A percentile compares a stretch with the other conserved stretches of the same genome.
phyloP scores from a whole-genome alignment of 2,888 invertebrate species.

The Creontiades dilutus region DNA sequence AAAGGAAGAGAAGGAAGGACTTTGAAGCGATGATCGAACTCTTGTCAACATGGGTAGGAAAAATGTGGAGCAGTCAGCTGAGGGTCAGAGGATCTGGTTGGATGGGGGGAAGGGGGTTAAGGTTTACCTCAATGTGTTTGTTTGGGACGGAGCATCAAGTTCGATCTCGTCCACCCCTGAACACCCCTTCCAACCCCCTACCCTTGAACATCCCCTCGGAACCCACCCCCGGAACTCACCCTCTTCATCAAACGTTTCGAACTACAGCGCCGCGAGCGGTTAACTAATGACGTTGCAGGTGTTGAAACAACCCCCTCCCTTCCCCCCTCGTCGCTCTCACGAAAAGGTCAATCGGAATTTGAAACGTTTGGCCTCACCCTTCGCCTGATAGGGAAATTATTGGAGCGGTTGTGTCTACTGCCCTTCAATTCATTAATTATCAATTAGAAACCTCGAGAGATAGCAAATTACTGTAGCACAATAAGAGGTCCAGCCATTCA shows the following conservation, averaged over 20 bases:
- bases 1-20: not conserved
- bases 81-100: not conserved
- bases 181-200: not conserved
- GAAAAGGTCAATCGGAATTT: not conserved
- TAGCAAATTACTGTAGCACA: no score
- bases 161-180: not conserved
- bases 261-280: constrained; percentile 48
- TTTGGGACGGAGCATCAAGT: constrained; percentile 47
- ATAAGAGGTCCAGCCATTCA: no score
- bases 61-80: not conserved
- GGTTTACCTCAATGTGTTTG: constrained; percentile 50
- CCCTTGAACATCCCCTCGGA: no score
- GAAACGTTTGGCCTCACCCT: not conserved
- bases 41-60: not conserved
- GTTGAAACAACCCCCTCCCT: constrained; percentile 12
- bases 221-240: no score
- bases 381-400: not conserved
- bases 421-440: no score
- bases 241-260: constrained; percentile 33
- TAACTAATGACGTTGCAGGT: constrained; percentile 34
- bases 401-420: no score
- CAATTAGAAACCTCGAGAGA: no score
- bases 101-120: not conserved
- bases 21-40: not conserved
- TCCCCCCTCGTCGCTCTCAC: no score